Percentiles rank a stretch among this genome's conserved stretches.
phyloP scores from a whole-genome alignment of 1,140 invertebrate genomes.

The Euura lappo region DNA sequence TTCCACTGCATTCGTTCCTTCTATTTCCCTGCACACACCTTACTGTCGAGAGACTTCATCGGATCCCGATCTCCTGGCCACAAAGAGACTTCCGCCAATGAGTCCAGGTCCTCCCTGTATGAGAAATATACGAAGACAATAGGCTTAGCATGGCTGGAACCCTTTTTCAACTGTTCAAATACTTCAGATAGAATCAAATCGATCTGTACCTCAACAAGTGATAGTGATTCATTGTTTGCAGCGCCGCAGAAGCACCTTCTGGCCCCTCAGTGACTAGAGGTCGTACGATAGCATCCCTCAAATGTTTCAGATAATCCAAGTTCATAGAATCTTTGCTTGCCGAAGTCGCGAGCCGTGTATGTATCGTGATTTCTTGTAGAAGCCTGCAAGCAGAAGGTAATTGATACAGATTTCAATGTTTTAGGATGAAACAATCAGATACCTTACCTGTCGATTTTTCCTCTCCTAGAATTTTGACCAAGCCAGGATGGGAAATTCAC shows the following conservation, averaged over 20 bases:
- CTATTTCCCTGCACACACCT: constrained; percentile 61
- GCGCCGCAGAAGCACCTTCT: constrained; percentile 76
- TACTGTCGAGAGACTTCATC: constrained; percentile 77
- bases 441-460: constrained; percentile 79
- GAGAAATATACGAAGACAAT: constrained; percentile 42
- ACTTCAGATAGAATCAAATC: constrained; percentile 73
- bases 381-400: constrained; percentile 30
- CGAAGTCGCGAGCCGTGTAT: constrained; percentile 64
- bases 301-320: constrained; percentile 80
- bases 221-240: constrained; percentile 83
- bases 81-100: constrained; percentile 80
- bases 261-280: constrained; percentile 74
- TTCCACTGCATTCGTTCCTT: constrained; percentile 10
- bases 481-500: constrained; percentile 95
- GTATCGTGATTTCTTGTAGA: constrained; percentile 51
- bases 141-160: constrained; percentile 58
- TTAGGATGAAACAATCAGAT: neutral
- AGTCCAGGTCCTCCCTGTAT: constrained; percentile 86
- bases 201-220: constrained; percentile 84
- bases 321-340: constrained; percentile 78
- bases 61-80: constrained; percentile 84
- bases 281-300: constrained; percentile 74
- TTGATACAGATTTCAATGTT: constrained; percentile 1
- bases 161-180: constrained; percentile 72
- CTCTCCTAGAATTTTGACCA: constrained; percentile 89